phyloP scores from a whole-genome alignment of 2,113 vertebrate genomes.

The mouse (Mus musculus) region DNA sequence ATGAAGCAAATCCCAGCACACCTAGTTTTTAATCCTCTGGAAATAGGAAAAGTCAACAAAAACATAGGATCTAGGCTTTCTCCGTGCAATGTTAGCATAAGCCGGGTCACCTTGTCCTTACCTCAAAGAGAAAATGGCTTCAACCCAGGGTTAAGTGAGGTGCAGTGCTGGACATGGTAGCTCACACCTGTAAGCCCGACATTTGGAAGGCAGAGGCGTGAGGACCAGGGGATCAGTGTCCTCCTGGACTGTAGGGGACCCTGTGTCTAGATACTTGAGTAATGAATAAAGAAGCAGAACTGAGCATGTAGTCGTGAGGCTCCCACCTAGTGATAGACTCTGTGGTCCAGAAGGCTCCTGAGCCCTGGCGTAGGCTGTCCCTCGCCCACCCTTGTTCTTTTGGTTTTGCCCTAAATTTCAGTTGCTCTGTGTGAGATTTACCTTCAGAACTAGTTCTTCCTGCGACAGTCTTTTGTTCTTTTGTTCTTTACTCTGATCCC shows the following conservation, averaged over 20 bases:
- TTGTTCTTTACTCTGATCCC: not conserved
- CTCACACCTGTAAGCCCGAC: not conserved
- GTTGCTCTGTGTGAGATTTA: slow-evolving; percentile 29
- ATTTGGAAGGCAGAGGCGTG: not conserved
- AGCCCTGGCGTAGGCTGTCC: not conserved
- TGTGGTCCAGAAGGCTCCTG: not conserved
- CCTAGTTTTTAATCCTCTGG: slow-evolving; percentile 48
- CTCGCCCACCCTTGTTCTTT: not conserved
- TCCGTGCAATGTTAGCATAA: not conserved
- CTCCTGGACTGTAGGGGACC: not conserved
- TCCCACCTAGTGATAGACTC: not conserved
- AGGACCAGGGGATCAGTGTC: not conserved
- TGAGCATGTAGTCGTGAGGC: not conserved
- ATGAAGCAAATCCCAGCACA: not conserved
- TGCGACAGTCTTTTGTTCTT: slow-evolving; percentile 13
- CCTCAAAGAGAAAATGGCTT: not conserved
- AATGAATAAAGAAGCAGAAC: not conserved
- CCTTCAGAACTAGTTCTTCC: slow-evolving; percentile 47
- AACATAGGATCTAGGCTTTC: slow-evolving; percentile 1
- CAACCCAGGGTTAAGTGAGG: not conserved
- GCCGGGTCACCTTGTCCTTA: not conserved
- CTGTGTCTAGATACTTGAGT: not conserved
- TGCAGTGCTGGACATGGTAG: not conserved
- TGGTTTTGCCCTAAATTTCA: slow-evolving; percentile 36
- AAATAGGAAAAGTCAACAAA: slow-evolving; percentile 37